These are phyloP conservation scores for Chelon labrosus DNA, from an alignment of 2,797 vertebrate species.

Conservation along the genomic window DNA sequence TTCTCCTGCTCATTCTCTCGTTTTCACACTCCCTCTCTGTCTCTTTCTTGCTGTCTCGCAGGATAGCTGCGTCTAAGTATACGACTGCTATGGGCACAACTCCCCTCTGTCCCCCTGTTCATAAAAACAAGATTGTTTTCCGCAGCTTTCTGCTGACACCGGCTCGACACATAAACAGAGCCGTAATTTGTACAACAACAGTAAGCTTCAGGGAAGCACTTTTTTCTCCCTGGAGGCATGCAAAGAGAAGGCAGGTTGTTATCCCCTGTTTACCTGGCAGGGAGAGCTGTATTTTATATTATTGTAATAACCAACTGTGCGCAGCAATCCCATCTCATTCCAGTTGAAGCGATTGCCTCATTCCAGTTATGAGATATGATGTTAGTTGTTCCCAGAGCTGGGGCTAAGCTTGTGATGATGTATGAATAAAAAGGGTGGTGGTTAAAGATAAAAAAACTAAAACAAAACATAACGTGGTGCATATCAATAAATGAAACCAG, in stretches of 20 bases:
- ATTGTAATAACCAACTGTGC: slow-evolving; percentile 72
- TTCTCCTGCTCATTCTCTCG: slow-evolving; percentile 30
- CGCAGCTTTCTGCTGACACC: slow-evolving; percentile 77
- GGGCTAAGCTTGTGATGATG: slow-evolving; percentile 28
- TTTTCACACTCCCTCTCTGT: slow-evolving; percentile 32
- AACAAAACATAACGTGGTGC: slow-evolving; percentile 16
- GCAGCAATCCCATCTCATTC: slow-evolving; percentile 64
- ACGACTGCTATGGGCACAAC: slow-evolving; percentile 52
- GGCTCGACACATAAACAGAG: slow-evolving; percentile 80
- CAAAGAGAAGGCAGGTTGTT: slow-evolving; percentile 75
- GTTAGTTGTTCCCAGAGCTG: slow-evolving; percentile 49
- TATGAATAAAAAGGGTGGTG: slow-evolving; percentile 28
- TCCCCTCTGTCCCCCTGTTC: slow-evolving; percentile 71
- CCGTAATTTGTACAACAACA: slow-evolving; percentile 84
- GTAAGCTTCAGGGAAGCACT: slow-evolving; percentile 76
- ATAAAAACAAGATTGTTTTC: slow-evolving; percentile 82
- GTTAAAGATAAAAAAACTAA: slow-evolving; percentile 12
- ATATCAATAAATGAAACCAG: slow-evolving; percentile 19
- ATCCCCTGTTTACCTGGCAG: slow-evolving; percentile 81
- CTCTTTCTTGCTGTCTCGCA: slow-evolving; percentile 33
- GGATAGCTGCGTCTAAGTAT: slow-evolving; percentile 56
- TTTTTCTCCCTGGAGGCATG: slow-evolving; percentile 65
- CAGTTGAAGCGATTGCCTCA: slow-evolving; percentile 39
- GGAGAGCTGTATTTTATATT: slow-evolving; percentile 75
- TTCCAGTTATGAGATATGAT: slow-evolving; percentile 52